Percentiles rank a stretch among this genome's conserved stretches.
phyloP scores from a whole-genome alignment of 2,888 invertebrate genomes.

The Bellardia pandia region DNA sequence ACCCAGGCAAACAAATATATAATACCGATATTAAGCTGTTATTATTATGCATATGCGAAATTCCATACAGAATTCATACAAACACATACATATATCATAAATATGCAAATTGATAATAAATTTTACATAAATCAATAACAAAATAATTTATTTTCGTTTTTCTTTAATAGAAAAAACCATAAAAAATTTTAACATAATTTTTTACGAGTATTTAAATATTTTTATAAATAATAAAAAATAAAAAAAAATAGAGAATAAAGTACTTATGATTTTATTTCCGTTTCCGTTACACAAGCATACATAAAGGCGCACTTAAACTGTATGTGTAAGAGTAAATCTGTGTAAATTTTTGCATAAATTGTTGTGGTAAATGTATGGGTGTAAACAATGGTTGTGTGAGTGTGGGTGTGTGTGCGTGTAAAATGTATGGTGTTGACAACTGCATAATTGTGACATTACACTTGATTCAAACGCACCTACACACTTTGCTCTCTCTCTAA shows the following conservation, averaged over 20 bases:
- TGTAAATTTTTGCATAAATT: conserved; percentile 28
- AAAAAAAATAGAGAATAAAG: conserved; percentile 36
- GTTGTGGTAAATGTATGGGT: conserved; percentile 15
- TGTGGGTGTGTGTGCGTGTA: background rate
- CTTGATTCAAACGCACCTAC: conserved; percentile 53
- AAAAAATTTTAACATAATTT: background rate
- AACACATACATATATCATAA: conserved; percentile 5
- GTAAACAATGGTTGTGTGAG: background rate
- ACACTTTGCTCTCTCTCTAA: background rate
- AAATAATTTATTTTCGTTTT: conserved; percentile 37
- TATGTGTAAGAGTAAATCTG: background rate
- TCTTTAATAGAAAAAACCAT: conserved; percentile 8
- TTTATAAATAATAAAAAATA: background rate
- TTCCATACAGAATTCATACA: background rate
- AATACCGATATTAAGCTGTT: conserved; percentile 11
- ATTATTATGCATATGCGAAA: conserved; percentile 35
- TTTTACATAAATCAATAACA: conserved; percentile 53
- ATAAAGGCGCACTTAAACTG: background rate
- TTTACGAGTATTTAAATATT: conserved; percentile 34
- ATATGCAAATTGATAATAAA: conserved; percentile 55
- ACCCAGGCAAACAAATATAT: background rate
- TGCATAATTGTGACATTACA: conserved; percentile 70
- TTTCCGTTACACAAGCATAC: conserved; percentile 55
- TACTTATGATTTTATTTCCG: conserved; percentile 63
- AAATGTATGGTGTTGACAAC: conserved; percentile 50